phyloP scores from a whole-genome alignment of 2,113 vertebrate species.

The Bufo gargarizans region DNA sequence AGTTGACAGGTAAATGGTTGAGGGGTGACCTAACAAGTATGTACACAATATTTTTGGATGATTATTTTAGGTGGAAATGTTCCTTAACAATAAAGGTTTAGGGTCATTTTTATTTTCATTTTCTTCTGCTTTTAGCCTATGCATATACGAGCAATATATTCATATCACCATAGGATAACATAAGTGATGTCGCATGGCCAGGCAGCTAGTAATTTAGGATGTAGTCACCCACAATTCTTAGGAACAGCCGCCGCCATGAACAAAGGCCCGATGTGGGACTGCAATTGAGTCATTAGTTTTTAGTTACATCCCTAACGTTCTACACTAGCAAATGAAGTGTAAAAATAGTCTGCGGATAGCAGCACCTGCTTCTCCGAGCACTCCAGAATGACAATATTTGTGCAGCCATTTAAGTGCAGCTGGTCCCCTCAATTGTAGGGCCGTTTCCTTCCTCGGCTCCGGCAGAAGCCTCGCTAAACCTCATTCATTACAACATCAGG shows the following conservation, averaged over 20 bases:
- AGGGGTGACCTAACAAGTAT: too few relatives aligned
- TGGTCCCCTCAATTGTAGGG: slow-evolving; percentile 67
- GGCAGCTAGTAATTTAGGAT: not conserved
- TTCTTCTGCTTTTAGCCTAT: too few relatives aligned
- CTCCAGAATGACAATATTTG: slow-evolving; percentile 73
- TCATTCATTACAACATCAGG: slow-evolving; percentile 63
- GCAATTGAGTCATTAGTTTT: slow-evolving; percentile 72
- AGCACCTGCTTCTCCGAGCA: slow-evolving; percentile 73
- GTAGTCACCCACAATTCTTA: not conserved
- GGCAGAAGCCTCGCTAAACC: slow-evolving; percentile 58
- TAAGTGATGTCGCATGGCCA: not conserved
- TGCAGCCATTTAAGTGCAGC: slow-evolving; percentile 67
- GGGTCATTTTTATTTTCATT: too few relatives aligned
- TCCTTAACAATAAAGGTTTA: too few relatives aligned
- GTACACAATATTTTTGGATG: too few relatives aligned
- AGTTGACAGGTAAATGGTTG: too few relatives aligned
- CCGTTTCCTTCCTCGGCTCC: slow-evolving; percentile 60
- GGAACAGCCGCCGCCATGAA: not conserved
- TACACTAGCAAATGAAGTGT: slow-evolving; percentile 71
- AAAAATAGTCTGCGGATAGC: slow-evolving; percentile 71
- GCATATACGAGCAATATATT: not conserved
- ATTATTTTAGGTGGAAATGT: too few relatives aligned
- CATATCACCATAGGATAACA: not conserved
- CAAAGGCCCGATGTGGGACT: slow-evolving; percentile 60
- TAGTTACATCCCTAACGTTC: slow-evolving; percentile 69